Evolutionary conservation across 2,888 invertebrate species (phyloP).

Genomic region (Didymodactylos carnosus): DNA sequence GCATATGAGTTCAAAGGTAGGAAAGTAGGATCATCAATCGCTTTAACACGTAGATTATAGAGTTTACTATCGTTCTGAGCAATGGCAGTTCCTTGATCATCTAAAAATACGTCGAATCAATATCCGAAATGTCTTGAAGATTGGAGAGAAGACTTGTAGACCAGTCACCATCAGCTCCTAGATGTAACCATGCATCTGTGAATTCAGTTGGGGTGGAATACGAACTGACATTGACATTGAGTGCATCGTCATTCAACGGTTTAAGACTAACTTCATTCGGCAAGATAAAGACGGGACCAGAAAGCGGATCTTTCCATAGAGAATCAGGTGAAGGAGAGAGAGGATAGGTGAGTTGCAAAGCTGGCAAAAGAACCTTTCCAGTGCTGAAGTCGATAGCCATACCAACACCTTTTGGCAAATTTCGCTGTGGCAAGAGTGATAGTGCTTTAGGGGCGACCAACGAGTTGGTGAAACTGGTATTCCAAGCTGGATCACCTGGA

Average conservation of each 20-base stretch:
- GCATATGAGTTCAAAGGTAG: not conserved
- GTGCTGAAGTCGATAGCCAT: not conserved
- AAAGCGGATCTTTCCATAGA: not conserved
- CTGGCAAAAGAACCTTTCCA: not conserved
- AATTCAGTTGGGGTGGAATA: not conserved
- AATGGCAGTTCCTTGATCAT: not conserved
- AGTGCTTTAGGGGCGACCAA: not conserved
- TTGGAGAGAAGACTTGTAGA: not conserved
- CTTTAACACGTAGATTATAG: not conserved
- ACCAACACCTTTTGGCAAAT: not conserved
- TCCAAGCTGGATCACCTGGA: not conserved
- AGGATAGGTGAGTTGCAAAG: not conserved
- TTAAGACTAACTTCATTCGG: not conserved
- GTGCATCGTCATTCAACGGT: not conserved
- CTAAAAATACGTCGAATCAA: not conserved
- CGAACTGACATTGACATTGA: not conserved
- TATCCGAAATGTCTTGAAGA: not conserved
- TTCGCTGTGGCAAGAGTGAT: not conserved
- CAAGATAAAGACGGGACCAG: not conserved
- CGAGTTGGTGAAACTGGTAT: not conserved
- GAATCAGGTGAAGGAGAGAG: not conserved
- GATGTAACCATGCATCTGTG: not conserved
- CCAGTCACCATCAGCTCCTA: not conserved
- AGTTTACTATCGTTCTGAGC: not conserved
- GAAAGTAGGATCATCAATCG: not conserved